Conservation (phyloP, 2,888 invertebrate genomes). For the Parnassius mnemosyne region DNA sequence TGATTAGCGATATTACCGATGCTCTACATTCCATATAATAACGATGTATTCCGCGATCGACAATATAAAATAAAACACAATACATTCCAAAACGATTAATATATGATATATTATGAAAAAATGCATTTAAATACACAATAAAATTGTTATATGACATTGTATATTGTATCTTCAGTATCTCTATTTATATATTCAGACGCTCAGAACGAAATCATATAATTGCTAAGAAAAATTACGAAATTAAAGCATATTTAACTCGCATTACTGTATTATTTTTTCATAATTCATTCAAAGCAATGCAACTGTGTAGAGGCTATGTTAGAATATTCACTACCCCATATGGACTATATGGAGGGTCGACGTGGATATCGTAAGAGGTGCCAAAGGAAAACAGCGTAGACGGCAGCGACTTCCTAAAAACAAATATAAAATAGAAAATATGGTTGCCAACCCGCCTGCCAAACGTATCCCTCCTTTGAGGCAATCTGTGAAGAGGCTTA, state of each 20-base stretch:
- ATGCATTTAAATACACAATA: conserved; percentile 71
- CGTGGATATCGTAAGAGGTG: too few species aligned
- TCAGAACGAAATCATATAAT: conserved; percentile 76
- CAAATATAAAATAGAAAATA: too few species aligned
- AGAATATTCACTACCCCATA: too few species aligned
- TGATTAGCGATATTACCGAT: conserved; percentile 36
- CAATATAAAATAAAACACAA: conserved; percentile 49
- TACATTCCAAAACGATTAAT: conserved; percentile 66
- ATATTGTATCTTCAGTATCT: conserved; percentile 68
- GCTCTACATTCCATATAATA: conserved; percentile 52
- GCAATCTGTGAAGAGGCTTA: not conserved
- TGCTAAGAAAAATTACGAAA: conserved; percentile 80
- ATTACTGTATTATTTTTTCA: conserved; percentile 39
- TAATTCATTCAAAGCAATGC: not conserved
- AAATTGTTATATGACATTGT: conserved; percentile 62
- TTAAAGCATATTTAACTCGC: conserved; percentile 81
- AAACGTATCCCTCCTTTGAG: too few species aligned
- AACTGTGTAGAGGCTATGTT: too few species aligned
- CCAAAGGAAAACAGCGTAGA: too few species aligned
- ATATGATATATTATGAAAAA: conserved; percentile 55
- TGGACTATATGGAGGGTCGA: too few species aligned
- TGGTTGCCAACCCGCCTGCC: too few species aligned
- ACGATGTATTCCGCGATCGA: conserved; percentile 45
- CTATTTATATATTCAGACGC: conserved; percentile 73
- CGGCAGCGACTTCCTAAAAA: too few species aligned